Base-by-base conservation (phyloP, 2,113 vertebrate species). In the Petaurus breviceps region DNA sequence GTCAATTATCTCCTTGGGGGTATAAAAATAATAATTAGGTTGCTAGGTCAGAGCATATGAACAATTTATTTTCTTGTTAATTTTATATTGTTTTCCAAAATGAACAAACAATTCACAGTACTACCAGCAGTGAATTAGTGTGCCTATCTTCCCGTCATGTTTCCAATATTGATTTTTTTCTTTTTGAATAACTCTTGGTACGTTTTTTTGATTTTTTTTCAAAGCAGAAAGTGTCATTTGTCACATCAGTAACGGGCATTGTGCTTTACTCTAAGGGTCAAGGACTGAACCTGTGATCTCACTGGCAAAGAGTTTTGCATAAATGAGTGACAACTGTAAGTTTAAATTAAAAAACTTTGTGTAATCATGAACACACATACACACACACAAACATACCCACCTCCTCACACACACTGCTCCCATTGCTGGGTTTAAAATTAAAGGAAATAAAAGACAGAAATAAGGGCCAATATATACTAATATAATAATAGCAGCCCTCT, bases 301-400 rank as follows among this genome's bases (percentile, higher is more conserved):
- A 84, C 0, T 43, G 68, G 19, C 37, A 23, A 19, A 23, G 57
- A 68, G 6, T 84, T 84, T 84, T 43, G n/a, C 23, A 22, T 22
- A 43, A 53, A 94, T 89, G 95, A 92, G 90, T 95, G 90, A 91
- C 93, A 84, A 94, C 55, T 26, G 2, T 1, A 52, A 52, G 2
- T 92, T 89, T 43, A 91, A 77, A 8, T 91, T 96, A 25, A 92
- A 94, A 51, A n/a, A 0, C 28, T 77, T 23, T 43, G 19, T 84
- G n/a, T 43, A 43, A 19, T 84, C n/a, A 1, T 8, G n/a, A 43
- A 84, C 16, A 84, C 19, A 22, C 68, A 84, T 14, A n/a, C 16
- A 77, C 16, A 77, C 16, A 77, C 1, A 43, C 16, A n/a, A 16
- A 1, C 19, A 22, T 0, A 0, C 19, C 16, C 68, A 22, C 19